Evolutionary conservation across 1,140 invertebrate species (phyloP), one percentile per base, ranked within the genome.

Genomic region (Calephelis virginiensis): DNA sequence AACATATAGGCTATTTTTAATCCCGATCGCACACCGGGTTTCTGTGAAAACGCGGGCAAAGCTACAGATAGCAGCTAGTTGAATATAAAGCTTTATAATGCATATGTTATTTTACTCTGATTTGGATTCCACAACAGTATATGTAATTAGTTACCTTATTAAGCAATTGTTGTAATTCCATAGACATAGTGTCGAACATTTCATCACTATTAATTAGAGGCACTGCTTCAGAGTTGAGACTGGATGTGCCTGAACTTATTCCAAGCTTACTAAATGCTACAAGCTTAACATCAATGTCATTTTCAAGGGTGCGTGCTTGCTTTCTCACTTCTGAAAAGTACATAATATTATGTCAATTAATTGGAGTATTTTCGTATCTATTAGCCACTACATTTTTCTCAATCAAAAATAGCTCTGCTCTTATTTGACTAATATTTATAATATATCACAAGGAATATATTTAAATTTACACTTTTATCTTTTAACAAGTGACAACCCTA

Each of bases 241-340:
- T 93, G n/a, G 88, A 73, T 64, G 89, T 74, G 5, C 80, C 83
- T 71, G 93, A 92, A 70, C 94, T 95, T 60, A 97, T 95, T 37
- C 97, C 97, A 17, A 99, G 92, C 92, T 99, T 99, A 88, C 97
- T 99, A 80, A 98, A 98, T 12, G 97, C 96, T 0, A 99, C 97
- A 61, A 99, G 90, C 88, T 99, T 99, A 5, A 97, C 92, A 91
- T 99, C 98, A 71, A 99, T 98, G 86, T 99, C 98, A 94, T 98
- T 99, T 93, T 99, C 98, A 38, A 99, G 90, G 70, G 96, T 94
- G 68, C 98, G 92, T 0, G 98, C 98, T 90, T 98, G 96, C 84
- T 98, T 98, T 59, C 98, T 93, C 56, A 99, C 91, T 91, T 98
- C 98, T 99, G 78, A 64, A 93, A 83, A 38, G 40, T 64, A 63